Percentiles rank a stretch among this genome's conserved stretches.
Conservation (phyloP, 2,113 vertebrate genomes). For the Polypterus senegalus region DNA sequence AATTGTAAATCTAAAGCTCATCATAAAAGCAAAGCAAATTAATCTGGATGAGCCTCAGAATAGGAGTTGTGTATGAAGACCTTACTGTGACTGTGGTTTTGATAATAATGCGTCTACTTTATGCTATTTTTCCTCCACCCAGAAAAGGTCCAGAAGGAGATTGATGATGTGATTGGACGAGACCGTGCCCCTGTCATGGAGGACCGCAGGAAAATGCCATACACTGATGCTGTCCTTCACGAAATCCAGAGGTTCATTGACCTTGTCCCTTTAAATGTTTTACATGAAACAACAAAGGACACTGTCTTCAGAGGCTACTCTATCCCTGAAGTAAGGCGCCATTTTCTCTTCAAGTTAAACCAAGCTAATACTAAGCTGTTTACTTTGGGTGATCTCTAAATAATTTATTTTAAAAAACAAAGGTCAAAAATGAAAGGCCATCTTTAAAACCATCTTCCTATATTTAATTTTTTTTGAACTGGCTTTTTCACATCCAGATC, state of each 20-base stretch:
- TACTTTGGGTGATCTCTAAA: no score
- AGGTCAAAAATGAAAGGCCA: not conserved
- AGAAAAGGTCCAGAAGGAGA: constrained; percentile 38
- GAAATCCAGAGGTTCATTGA: constrained; percentile 37
- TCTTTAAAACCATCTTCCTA: not conserved
- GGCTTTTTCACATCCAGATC: not conserved
- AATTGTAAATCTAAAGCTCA: not conserved
- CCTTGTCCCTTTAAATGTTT: constrained; percentile 33
- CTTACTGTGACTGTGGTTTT: no score
- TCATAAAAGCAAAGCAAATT: no score
- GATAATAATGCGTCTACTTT: no score
- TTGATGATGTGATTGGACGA: constrained; percentile 32
- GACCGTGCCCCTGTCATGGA: constrained; percentile 22
- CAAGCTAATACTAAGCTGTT: not conserved
- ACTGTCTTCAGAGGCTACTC: constrained; percentile 33
- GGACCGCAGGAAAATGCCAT: constrained; percentile 36
- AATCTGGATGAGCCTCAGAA: no score
- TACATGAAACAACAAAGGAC: constrained; percentile 28
- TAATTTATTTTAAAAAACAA: not conserved
- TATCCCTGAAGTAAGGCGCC: constrained; percentile 32
- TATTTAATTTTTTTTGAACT: not conserved
- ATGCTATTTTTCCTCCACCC: not conserved
- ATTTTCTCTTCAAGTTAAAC: no score
- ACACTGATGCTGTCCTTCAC: constrained; percentile 38
- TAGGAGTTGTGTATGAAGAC: no score